A percentile compares a stretch with the other conserved stretches of the same genome.
These are phyloP conservation scores for Dipus sagitta DNA, from an alignment of 2,797 vertebrate species.

Conservation along the genomic window DNA sequence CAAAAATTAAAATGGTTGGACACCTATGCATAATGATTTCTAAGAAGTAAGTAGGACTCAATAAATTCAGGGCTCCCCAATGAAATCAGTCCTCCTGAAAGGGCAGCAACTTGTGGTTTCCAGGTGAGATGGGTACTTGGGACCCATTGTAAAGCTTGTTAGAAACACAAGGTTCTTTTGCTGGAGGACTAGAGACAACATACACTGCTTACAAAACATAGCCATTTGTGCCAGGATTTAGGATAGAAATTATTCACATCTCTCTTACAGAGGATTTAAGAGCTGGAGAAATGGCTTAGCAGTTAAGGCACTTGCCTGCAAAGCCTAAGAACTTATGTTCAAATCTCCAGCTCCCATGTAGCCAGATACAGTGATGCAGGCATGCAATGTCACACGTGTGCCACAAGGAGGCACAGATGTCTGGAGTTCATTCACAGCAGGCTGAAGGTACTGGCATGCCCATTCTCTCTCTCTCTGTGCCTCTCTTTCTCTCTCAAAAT, in stretches of 20 bases:
- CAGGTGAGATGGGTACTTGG: constrained; percentile 22
- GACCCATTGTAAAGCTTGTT: not conserved
- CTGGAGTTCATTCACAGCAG: no score
- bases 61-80: not conserved
- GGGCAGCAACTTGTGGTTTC: constrained; percentile 43
- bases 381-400: no score
- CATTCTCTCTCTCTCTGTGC: no score
- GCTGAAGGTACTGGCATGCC: no score
- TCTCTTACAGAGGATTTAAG: constrained; percentile 70
- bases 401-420: no score
- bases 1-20: not conserved
- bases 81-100: constrained; percentile 37
- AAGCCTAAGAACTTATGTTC: no score
- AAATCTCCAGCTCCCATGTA: no score
- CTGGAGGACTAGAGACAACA: constrained; percentile 58
- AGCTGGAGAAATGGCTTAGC: no score
- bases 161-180: not conserved
- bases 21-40: constrained; percentile 20
- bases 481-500: no score
- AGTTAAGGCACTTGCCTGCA: no score
- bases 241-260: constrained; percentile 87
- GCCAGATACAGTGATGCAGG: no score
- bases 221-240: constrained; percentile 81
- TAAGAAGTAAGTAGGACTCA: constrained; percentile 33
- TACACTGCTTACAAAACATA: constrained; percentile 76